A percentile compares a stretch with the other conserved stretches of the same genome.
These are phyloP conservation scores for Drosophila paranaensis DNA, from an alignment of 2,888 invertebrate species.

Conservation along the genomic window DNA sequence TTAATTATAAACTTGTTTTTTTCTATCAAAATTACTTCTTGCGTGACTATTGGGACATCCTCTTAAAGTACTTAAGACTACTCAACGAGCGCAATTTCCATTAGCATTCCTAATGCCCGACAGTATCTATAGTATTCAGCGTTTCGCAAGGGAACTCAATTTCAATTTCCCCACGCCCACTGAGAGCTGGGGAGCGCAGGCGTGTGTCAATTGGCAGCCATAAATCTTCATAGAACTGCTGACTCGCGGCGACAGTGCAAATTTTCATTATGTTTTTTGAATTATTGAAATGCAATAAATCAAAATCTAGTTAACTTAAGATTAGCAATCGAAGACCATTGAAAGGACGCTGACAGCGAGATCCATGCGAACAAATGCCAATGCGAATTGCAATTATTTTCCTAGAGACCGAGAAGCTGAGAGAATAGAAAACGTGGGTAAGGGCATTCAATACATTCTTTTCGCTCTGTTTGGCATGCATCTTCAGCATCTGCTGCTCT, in stretches of 20 bases:
- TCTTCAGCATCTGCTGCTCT: neutral
- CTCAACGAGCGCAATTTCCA: neutral
- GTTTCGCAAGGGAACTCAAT: conserved; percentile 54
- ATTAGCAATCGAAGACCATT: conserved; percentile 41
- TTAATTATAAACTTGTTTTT: no score
- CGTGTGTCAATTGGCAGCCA: conserved; percentile 72
- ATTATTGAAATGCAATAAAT: conserved; percentile 73
- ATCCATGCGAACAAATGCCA: neutral
- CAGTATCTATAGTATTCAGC: conserved; percentile 7
- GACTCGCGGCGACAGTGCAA: conserved; percentile 73
- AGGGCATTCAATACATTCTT: conserved; percentile 39
- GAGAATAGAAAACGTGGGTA: conserved; percentile 27
- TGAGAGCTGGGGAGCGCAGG: conserved; percentile 54
- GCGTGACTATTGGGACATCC: no score
- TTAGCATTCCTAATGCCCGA: neutral
- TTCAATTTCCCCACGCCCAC: conserved; percentile 48
- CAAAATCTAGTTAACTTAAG: conserved; percentile 77
- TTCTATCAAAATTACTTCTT: no score
- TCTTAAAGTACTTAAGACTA: no score
- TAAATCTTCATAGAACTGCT: conserved; percentile 77
- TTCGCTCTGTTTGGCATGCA: conserved; percentile 54
- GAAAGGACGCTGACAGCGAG: conserved; percentile 29
- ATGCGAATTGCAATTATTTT: conserved; percentile 28
- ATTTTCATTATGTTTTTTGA: conserved; percentile 72
- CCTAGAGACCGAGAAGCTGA: neutral